A percentile compares a stretch with the other conserved stretches of the same genome.
Conservation (phyloP, 2,888 invertebrate genomes). For the Odontocerum albicorne region DNA sequence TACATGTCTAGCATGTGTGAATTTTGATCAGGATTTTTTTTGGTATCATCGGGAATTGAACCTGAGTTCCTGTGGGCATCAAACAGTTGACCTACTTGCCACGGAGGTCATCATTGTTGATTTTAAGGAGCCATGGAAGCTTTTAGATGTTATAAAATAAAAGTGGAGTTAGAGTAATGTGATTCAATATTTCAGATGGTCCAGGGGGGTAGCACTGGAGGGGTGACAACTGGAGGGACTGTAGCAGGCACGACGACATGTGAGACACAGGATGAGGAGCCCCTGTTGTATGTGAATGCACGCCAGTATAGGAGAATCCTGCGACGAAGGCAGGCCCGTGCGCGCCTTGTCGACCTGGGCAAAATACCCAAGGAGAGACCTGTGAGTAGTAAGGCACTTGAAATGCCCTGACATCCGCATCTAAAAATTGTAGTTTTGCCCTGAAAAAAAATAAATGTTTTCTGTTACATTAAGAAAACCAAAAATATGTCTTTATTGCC, state of each 20-base stretch:
- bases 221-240: constrained; percentile 42
- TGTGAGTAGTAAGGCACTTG: constrained; percentile 58
- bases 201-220: constrained; percentile 42
- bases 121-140: no score
- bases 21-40: no score
- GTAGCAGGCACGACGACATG: constrained; percentile 45
- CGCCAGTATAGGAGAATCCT: constrained; percentile 96
- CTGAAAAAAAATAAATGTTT: no score
- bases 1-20: no score
- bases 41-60: no score
- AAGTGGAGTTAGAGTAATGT: not conserved
- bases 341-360: constrained; percentile 91
- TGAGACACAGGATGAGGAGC: constrained; percentile 82
- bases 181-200: constrained; percentile 46
- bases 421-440: no score
- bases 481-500: no score
- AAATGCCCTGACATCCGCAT: no score
- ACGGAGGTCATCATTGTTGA: no score
- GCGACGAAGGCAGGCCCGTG: constrained; percentile 90
- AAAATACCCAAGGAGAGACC: constrained; percentile 96
- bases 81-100: no score
- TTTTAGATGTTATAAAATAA: not conserved
- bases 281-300: constrained; percentile 97
- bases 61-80: no score
- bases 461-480: no score